phyloP scores from a whole-genome alignment of 1,140 invertebrate genomes.

The Whitmania pigra region DNA sequence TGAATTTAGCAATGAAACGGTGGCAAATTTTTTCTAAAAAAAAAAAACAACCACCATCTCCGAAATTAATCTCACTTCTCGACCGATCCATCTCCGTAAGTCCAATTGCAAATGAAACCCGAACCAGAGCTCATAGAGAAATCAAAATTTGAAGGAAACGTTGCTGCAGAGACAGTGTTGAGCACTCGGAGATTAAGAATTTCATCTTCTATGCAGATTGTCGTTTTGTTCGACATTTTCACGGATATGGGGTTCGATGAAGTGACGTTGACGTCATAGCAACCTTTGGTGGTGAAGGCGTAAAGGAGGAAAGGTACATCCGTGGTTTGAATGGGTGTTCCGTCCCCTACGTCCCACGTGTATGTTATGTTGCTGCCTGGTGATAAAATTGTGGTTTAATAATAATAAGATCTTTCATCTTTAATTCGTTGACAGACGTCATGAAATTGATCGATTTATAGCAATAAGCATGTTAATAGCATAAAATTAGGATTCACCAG shows the following conservation, averaged over 20 bases:
- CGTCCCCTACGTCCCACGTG: slow-evolving; percentile 14
- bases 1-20: too few relatives aligned
- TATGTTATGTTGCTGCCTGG: slow-evolving; percentile 15
- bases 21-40: too few relatives aligned
- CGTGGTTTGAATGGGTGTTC: slow-evolving; percentile 6
- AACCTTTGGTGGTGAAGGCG: slow-evolving; percentile 13
- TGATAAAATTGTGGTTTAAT: too few relatives aligned
- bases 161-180: slow-evolving; percentile 16
- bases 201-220: slow-evolving; percentile 13
- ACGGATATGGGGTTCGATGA: background rate
- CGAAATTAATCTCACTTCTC: background rate
- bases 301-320: background rate
- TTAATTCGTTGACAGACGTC: background rate
- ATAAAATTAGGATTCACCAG: background rate
- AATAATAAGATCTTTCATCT: background rate
- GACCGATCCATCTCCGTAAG: slow-evolving; percentile 10
- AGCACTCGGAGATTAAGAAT: background rate
- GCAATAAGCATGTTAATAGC: background rate
- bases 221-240: slow-evolving; percentile 10
- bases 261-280: slow-evolving; percentile 13
- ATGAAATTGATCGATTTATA: background rate
- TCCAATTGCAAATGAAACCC: slow-evolving; percentile 19
- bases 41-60: background rate
- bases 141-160: background rate
- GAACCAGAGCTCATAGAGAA: slow-evolving; percentile 15